Evolutionary conservation across 2,797 vertebrate genomes (phyloP), one percentile per base, ranked within the genome.

Genomic region (Crocodylus rhombifer): DNA sequence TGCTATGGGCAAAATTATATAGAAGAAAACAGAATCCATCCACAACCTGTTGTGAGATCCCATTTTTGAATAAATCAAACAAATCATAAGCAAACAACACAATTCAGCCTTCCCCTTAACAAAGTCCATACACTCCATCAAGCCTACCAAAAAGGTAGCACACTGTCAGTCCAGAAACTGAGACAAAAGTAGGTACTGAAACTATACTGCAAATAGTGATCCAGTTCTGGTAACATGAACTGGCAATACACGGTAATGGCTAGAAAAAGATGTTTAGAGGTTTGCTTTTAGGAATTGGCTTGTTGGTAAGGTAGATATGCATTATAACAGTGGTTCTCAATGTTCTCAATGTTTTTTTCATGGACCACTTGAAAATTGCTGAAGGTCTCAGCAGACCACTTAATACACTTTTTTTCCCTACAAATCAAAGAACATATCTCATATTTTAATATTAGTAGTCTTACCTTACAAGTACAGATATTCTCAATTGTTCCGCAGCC

Each of bases 11-110:
- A 80, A 88, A 95, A 92, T 65, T 69, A 86, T 84, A 93, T 96
- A 96, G 95, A 95, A 93, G 88, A 96, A 64, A 96, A 93, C 89
- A 94, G 94, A 95, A 97, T 93, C 42, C n/a, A 91, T 92, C 95
- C 95, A 96, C 73, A 92, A 86, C 17, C 84, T 63, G 95, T 85
- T 87, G 63, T 6, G 20, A 80, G 93, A 94, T 82, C 74, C 74
- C 77, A 95, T 55, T 89, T 92, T 81, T 89, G 86, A 73, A 82
- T 90, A 88, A 87, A 94, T 95, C 91, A 95, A 94, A 95, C 42
- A 51, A 51, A 51, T 11, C 42, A 51, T 10, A 51, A 51, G 42
- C 42, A 10, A 51, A 51, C 42, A 51, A 51, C 92, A 82, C 58
- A 57, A 57, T 91, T 91, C 60, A 90, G 94, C 84, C 86, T 94